Base-by-base conservation (phyloP, 2,797 vertebrate genomes). In the Acanthiza pusilla region DNA sequence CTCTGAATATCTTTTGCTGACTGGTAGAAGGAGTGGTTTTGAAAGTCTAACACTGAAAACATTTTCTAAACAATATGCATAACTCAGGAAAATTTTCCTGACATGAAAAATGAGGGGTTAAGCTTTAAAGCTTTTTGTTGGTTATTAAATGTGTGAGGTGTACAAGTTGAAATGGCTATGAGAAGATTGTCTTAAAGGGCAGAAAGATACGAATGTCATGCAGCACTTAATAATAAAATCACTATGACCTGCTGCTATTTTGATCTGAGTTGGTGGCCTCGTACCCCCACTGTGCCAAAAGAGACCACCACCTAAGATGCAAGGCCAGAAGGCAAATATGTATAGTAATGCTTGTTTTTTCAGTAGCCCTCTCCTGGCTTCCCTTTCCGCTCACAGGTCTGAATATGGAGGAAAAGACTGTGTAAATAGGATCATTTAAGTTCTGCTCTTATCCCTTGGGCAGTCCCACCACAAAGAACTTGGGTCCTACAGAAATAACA, bases 401-500 rank as follows among this genome's bases (percentile, higher is more conserved):
- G 66, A 84, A 77, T 36, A n/a, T n/a, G 61, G 4, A 73, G 36
- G 38, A 88, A 29, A 42, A 27, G 6, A 42, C 32, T 48, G 9
- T 36, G 27, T 60, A 47, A 89, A 81, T 29, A 32, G 38, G 20
- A 54, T 66, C 3, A 25, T 45, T 62, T 29, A 54, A 76, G 51
- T 57, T 91, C 32, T 62, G 17, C 26, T 54, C 1, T 5, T 34
- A n/a, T 71, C 13, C 27, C 36, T 80, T 30, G 16, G 18, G 45
- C 36, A 58, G 36, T 78, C 53, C 19, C 10, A 36, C 29, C 36
- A 38, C 51, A 81, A 86, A 86, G 55, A 78, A 61, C 66, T 81
- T 2, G 0, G 8, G 53, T 77, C 55, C 40, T 86, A 32, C 14
- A 63, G 34, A 60, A 94, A 53, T 36, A 71, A 32, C 0, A 0